Conservation (phyloP, 2,113 vertebrate species). For the Athene cunicularia region DNA sequence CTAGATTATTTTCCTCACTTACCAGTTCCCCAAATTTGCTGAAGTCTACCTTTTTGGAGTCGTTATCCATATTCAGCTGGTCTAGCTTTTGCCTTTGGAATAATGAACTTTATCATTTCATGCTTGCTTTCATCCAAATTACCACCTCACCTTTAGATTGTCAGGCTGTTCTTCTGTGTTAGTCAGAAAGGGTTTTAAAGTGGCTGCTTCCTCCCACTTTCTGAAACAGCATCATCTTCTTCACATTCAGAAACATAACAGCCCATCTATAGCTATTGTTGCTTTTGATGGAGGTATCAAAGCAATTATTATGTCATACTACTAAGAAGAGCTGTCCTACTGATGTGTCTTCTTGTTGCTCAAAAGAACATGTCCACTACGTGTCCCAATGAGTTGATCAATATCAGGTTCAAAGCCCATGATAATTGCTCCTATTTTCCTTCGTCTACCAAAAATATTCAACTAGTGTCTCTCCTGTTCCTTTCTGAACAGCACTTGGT, state of each 20-base stretch:
- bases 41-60: conserved; percentile 37
- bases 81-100: conserved; percentile 18
- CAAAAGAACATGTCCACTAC: background rate
- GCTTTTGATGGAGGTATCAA: background rate
- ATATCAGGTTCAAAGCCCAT: background rate
- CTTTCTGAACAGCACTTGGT: background rate
- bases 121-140: conserved; percentile 1
- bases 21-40: conserved; percentile 40
- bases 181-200: background rate
- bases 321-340: background rate
- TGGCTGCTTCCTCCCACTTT: background rate
- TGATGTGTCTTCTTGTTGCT: background rate
- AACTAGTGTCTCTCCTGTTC: background rate
- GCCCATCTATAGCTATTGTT: background rate
- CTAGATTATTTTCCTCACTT: conserved; percentile 48
- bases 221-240: background rate
- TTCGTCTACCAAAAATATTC: background rate
- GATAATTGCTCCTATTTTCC: background rate
- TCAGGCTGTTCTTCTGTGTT: background rate
- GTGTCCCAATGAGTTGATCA: background rate
- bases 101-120: conserved; percentile 34
- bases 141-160: background rate
- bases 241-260: background rate
- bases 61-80: conserved; percentile 22
- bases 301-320: background rate